Percentiles rank a stretch among this genome's conserved stretches.
Evolutionary conservation across 2,888 invertebrate species (phyloP).

Genomic region (Julus scandinavius): DNA sequence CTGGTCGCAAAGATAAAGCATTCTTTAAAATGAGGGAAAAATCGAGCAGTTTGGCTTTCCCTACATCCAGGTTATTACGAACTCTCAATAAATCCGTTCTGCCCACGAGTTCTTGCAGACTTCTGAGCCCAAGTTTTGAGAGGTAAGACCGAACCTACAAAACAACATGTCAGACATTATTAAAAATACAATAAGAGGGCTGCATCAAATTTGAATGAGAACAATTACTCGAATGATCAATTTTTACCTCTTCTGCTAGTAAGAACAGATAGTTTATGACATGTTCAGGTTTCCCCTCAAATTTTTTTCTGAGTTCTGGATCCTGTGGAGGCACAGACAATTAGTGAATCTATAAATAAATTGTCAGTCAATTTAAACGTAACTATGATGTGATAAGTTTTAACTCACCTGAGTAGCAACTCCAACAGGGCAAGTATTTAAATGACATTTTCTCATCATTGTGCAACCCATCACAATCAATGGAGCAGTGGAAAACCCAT

Average conservation of each 20-base stretch:
- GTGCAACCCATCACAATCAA: slow-evolving; percentile 98
- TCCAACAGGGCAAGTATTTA: slow-evolving; percentile 99
- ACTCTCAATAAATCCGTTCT: slow-evolving; percentile 88
- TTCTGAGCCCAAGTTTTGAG: slow-evolving; percentile 88
- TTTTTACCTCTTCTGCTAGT: slow-evolving; percentile 91
- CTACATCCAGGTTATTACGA: slow-evolving; percentile 75
- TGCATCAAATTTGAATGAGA: no score
- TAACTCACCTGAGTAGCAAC: slow-evolving; percentile 86
- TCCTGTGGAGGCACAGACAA: slow-evolving; percentile 70
- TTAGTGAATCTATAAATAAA: slow-evolving; percentile 24
- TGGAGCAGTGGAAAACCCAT: slow-evolving; percentile 98
- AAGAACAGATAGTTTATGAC: slow-evolving; percentile 98
- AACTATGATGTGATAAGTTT: neutral
- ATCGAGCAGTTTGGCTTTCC: slow-evolving; percentile 87
- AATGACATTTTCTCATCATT: slow-evolving; percentile 99
- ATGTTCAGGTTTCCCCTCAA: slow-evolving; percentile 97
- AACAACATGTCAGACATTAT: neutral
- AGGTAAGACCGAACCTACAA: slow-evolving; percentile 84
- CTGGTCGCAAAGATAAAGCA: slow-evolving; percentile 89
- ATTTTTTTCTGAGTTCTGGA: slow-evolving; percentile 92
- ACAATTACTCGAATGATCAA: neutral
- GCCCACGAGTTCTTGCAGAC: slow-evolving; percentile 91
- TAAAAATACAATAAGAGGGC: no score
- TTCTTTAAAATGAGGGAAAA: slow-evolving; percentile 86
- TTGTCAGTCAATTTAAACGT: neutral